Conservation (phyloP, 2,888 invertebrate species). For the Hirtodrosophila duncani region DNA sequence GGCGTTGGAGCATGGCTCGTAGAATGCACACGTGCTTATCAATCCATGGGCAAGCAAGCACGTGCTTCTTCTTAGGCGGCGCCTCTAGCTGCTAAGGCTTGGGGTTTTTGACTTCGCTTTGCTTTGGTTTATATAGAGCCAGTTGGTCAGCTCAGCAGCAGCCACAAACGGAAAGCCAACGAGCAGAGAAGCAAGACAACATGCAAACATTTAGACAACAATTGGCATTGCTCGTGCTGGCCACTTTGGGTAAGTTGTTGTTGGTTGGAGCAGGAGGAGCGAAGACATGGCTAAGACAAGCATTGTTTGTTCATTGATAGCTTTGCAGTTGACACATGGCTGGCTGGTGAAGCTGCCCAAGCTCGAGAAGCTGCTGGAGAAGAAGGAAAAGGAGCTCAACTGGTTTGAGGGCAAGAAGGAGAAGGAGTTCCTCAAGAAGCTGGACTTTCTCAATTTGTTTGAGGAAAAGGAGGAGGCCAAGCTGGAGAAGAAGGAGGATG, state of each 20-base stretch:
- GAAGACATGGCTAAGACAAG: neutral
- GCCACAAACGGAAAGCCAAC: constrained; percentile 12
- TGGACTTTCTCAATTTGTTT: constrained; percentile 52
- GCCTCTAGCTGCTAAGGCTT: constrained; percentile 1
- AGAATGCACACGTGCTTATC: constrained; percentile 40
- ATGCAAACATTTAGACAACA: constrained; percentile 41
- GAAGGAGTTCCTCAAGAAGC: constrained; percentile 46
- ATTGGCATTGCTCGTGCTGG: constrained; percentile 43
- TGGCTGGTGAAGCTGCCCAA: constrained; percentile 44
- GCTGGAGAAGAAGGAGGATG: constrained; percentile 37
- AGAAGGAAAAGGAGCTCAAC: constrained; percentile 27
- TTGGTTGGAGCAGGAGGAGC: neutral
- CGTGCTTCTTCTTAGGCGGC: constrained; percentile 28
- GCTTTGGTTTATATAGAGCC: constrained; percentile 44
- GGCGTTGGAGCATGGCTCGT: too few species aligned
- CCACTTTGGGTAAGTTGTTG: constrained; percentile 45
- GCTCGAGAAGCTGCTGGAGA: constrained; percentile 35
- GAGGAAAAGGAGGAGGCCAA: constrained; percentile 30
- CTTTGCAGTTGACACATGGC: constrained; percentile 36
- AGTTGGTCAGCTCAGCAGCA: constrained; percentile 10
- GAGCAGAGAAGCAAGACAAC: constrained; percentile 14
- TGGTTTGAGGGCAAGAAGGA: constrained; percentile 30
- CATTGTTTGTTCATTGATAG: constrained; percentile 12
- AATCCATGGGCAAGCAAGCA: constrained; percentile 9
- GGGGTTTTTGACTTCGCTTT: neutral